Evolutionary conservation across 2,888 invertebrate genomes (phyloP).

Genomic region (Tethea ocularis): DNA sequence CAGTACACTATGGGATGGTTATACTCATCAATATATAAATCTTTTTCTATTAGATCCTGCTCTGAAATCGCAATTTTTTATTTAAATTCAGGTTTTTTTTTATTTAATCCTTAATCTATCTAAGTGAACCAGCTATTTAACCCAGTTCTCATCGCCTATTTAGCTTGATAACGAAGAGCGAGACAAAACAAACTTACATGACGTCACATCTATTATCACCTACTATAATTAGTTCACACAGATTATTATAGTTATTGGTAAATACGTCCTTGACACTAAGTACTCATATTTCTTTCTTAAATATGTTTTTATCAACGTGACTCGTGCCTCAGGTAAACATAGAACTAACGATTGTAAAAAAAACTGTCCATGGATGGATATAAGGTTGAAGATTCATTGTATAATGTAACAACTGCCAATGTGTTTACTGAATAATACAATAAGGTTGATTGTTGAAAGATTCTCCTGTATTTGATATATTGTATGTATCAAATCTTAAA

Average conservation of each 20-base stretch:
- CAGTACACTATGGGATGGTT: no score
- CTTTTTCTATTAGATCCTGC: no score
- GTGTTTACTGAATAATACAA: neutral
- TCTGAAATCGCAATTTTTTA: no score
- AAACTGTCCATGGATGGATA: neutral
- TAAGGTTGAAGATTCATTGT: neutral
- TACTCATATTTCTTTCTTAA: slow-evolving; percentile 8
- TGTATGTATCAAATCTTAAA: neutral
- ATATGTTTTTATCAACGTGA: neutral
- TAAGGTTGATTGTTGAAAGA: neutral
- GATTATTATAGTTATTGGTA: slow-evolving; percentile 23
- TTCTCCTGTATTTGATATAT: no score
- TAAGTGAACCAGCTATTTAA: slow-evolving; percentile 29
- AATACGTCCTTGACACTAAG: slow-evolving; percentile 37
- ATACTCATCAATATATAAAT: no score
- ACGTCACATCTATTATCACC: slow-evolving; percentile 20
- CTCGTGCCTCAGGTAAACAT: slow-evolving; percentile 2
- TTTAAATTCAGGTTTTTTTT: neutral
- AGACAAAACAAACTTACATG: slow-evolving; percentile 17
- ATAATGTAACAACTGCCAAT: neutral
- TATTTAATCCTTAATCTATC: neutral
- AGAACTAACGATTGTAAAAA: neutral
- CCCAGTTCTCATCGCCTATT: slow-evolving; percentile 22
- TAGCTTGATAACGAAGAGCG: slow-evolving; percentile 25
- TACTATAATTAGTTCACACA: slow-evolving; percentile 32